These are phyloP conservation scores for Bucco capensis DNA, from an alignment of 2,113 vertebrate species.

Conservation along the genomic window DNA sequence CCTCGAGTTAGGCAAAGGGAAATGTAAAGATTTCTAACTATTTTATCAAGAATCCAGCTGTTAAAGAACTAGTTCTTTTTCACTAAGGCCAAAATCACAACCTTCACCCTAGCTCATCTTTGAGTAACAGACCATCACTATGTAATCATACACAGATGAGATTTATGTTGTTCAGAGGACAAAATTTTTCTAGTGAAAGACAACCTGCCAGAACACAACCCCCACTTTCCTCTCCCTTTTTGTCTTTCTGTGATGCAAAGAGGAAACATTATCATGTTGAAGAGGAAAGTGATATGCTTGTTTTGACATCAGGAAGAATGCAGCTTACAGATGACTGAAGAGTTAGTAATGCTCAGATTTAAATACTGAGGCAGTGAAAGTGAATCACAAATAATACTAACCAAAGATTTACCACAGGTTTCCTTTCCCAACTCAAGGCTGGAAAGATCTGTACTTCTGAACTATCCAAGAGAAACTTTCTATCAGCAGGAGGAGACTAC, in stretches of 20 bases:
- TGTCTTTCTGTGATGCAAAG: background rate
- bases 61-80: background rate
- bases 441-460: background rate
- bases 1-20: background rate
- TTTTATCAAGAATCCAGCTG: background rate
- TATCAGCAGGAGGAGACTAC: background rate
- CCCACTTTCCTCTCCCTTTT: background rate
- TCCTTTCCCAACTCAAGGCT: background rate
- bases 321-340: background rate
- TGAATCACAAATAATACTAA: background rate
- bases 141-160: background rate
- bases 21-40: background rate
- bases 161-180: background rate
- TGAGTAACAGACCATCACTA: background rate
- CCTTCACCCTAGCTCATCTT: background rate
- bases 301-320: background rate
- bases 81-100: background rate
- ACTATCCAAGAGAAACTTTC: background rate
- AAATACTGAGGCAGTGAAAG: background rate
- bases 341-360: background rate
- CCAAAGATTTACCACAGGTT: background rate
- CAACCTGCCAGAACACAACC: background rate
- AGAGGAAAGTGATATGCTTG: background rate
- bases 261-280: fast-evolving
- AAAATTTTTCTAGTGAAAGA: background rate